Evolutionary conservation across 2,797 vertebrate genomes (phyloP), one percentile per base, ranked within the genome.

Genomic region (Pyrocephalus nanus): DNA sequence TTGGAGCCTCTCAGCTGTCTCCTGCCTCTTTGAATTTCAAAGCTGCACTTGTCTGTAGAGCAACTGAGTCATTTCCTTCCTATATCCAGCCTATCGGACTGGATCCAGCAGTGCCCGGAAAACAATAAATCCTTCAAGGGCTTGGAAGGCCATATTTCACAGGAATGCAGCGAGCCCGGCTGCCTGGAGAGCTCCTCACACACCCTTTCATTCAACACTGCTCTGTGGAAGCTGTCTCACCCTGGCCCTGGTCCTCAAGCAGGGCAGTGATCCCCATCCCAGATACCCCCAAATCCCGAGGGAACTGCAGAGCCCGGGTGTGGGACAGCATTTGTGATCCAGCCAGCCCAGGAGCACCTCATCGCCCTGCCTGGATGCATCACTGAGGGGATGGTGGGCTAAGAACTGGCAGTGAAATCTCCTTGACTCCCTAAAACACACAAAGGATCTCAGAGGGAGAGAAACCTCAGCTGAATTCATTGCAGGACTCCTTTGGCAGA

Each of bases 41-140:
- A 96, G 96, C 94, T 93, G 72, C 94, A 83, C 96, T 97, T 96
- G 96, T 95, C 96, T 81, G 95, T 29, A 91, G 83, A 97, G 83
- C 93, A 95, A 96, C 90, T 96, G 96, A 97, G 94, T 96, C 96
- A 97, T 61, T 97, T 97, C 97, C 97, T 96, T 91, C 96, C 95
- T 91, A 78, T 9, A 58, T 60, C 84, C 95, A 93, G 92, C 61
- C 92, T 74, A 85, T 61, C 45, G 27, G 95, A 62, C 81, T 65
- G 85, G 72, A 55, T 96, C 95, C 89, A 97, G 92, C 92, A 85
- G 32, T 11, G 83, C 75, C 93, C 73, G 91, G 95, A 95, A 95
- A 88, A 95, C 92, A 95, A 95, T 93, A 76, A 96, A 96, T 97
- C 96, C 95, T 96, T 94, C 96, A 92, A 50, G 95, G 96, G 82